A percentile compares a stretch with the other conserved stretches of the same genome.
phyloP scores from a whole-genome alignment of 2,888 invertebrate genomes.

The Drosophila recens region DNA sequence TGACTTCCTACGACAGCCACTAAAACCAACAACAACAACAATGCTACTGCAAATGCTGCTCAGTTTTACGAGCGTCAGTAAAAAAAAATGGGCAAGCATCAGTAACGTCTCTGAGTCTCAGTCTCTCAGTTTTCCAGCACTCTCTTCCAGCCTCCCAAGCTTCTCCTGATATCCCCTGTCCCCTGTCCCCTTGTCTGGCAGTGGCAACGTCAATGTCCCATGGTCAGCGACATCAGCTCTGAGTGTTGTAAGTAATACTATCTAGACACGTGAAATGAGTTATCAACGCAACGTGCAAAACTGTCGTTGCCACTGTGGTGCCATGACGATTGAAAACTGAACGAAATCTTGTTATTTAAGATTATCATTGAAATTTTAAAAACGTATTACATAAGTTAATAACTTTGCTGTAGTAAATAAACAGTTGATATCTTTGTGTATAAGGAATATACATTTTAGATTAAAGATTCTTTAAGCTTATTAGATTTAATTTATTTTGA shows the following conservation, averaged over 20 bases:
- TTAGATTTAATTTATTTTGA: no score
- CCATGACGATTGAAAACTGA: not conserved
- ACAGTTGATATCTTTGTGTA: not conserved
- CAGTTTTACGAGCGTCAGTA: constrained; percentile 67
- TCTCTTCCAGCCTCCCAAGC: not conserved
- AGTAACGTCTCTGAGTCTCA: not conserved
- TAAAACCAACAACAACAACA: constrained; percentile 32
- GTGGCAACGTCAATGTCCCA: constrained; percentile 34
- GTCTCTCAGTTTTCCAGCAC: not conserved
- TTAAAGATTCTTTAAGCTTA: not conserved
- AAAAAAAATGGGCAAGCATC: constrained; percentile 37
- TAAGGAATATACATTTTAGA: not conserved
- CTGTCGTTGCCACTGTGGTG: constrained; percentile 49
- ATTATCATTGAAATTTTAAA: no score
- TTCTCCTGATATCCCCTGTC: not conserved
- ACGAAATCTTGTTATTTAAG: not conserved
- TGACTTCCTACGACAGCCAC: constrained; percentile 63
- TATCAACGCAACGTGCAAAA: constrained; percentile 64
- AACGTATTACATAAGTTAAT: no score
- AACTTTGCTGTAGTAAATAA: not conserved
- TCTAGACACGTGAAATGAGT: constrained; percentile 80
- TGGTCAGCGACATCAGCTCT: constrained; percentile 32
- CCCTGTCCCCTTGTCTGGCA: not conserved
- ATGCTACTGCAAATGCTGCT: constrained; percentile 51
- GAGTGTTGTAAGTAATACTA: constrained; percentile 65